A percentile compares a stretch with the other conserved stretches of the same genome.
These are phyloP conservation scores for Ginglymostoma cirratum DNA, from an alignment of 2,113 vertebrate genomes.

Conservation along the genomic window DNA sequence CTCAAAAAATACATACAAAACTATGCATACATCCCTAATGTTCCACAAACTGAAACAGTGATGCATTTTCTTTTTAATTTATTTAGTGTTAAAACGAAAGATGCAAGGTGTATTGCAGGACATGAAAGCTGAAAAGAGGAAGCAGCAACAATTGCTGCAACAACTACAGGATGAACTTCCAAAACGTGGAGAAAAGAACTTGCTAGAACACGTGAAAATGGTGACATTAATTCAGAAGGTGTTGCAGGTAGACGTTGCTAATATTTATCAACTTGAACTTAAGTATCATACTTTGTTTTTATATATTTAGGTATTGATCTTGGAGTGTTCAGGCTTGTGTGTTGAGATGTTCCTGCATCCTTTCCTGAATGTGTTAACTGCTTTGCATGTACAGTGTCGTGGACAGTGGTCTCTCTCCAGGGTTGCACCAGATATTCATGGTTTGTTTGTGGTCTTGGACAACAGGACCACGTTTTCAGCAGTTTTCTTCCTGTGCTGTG, in stretches of 20 bases:
- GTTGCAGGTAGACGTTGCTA: not conserved
- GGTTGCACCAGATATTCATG: not conserved
- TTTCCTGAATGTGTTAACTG: not conserved
- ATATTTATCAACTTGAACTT: not conserved
- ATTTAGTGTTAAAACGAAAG: conserved; percentile 23
- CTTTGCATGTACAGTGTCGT: not conserved
- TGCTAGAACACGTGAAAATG: not conserved
- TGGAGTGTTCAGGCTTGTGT: not conserved
- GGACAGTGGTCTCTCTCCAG: not conserved
- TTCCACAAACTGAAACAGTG: not conserved
- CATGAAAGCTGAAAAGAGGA: conserved; percentile 9
- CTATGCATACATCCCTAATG: not conserved
- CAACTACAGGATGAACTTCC: conserved; percentile 22
- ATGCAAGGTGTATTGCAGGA: conserved; percentile 27
- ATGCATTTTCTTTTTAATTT: not conserved
- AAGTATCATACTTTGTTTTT: not conserved
- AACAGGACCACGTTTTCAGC: not conserved
- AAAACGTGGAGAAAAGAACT: conserved; percentile 26
- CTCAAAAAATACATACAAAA: not conserved
- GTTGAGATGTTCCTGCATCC: not conserved
- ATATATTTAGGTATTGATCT: not conserved
- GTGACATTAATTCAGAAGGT: conserved; percentile 30
- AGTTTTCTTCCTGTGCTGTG: not conserved
- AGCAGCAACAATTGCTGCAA: conserved; percentile 12
- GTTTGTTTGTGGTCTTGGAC: not conserved